A percentile compares a stretch with the other conserved stretches of the same genome.
Evolutionary conservation across 2,888 invertebrate genomes (phyloP).

Genomic region (Adineta ricciae): DNA sequence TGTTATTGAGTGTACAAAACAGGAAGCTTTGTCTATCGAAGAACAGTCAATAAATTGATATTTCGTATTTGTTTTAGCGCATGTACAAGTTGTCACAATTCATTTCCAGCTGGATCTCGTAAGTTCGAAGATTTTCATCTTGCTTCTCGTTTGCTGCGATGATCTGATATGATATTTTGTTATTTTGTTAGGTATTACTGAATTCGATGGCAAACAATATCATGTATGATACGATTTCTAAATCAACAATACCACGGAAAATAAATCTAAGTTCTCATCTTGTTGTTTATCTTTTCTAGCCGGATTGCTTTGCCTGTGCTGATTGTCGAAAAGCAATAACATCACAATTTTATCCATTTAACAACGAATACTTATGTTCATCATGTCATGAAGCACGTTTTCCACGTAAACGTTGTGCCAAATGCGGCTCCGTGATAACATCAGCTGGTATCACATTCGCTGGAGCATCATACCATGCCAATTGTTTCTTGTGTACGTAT

Average conservation of each 20-base stretch:
- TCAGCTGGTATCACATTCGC: conserved; percentile 16
- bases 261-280: neutral
- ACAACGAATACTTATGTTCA: neutral
- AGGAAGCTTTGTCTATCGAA: too few relatives aligned
- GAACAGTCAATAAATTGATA: neutral
- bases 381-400: neutral
- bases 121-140: neutral
- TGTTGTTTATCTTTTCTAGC: neutral
- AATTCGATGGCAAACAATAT: conserved; percentile 17
- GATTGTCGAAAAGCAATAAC: conserved; percentile 15
- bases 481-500: conserved; percentile 10
- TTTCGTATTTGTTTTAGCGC: neutral
- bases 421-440: conserved; percentile 6
- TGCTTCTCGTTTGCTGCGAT: neutral
- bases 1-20: neutral
- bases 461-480: conserved; percentile 8
- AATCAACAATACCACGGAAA: neutral
- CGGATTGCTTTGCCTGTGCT: neutral
- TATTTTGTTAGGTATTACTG: neutral
- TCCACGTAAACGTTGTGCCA: neutral
- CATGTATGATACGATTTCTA: neutral
- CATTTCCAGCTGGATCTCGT: conserved; percentile 19
- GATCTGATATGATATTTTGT: too few relatives aligned
- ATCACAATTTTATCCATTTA: conserved; percentile 22
- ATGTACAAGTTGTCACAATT: neutral